Evolutionary conservation across 2,888 invertebrate species (phyloP), one percentile per base, ranked within the genome.

Genomic region (Thalpophila matura): DNA sequence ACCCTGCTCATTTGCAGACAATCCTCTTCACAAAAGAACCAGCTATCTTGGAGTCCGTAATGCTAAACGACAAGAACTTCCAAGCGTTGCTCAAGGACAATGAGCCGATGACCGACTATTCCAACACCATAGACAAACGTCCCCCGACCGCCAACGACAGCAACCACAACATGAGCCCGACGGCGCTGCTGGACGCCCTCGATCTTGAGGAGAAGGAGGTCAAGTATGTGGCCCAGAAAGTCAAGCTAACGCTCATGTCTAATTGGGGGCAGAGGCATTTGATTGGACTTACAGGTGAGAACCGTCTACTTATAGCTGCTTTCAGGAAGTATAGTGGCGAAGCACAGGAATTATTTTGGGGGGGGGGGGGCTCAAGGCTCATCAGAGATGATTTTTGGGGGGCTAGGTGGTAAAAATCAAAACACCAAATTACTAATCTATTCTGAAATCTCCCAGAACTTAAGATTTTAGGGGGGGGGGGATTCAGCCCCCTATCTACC

Each of bases 11-110:
- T 40, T 68, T 67, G 22, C 50, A 98, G 98, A 98, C 98, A 7
- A 98, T 98, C 69, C 93, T 98, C 56, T 98, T 98, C 87, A 98
- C 98, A 20, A 97, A 97, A 69, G 97, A 97, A 78, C 96, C 98
- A 31, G 86, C 89, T 16, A 97, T 98, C 55, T 91, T 98, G 29
- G 97, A 95, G 75, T 75, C 88, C 0, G 84, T 93, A 60, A 86
- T 93, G 86, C 71, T 76, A 27, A 91, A 92, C 68, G 95, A 94
- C 68, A 90, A 88, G 65, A 90, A 91, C 72, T 92, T 94, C 81
- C 91, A 92, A 86, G 86, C 87, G 3, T 81, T 94, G 2, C 82
- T 93, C 3, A 91, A 91, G 67, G 94, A 92, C 70, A 94, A 93
- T 42, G 92, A 89, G 67, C 92, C 85, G 0, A 55, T 87, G 56